Base-by-base conservation (phyloP, 2,888 invertebrate genomes). In the Vannuccia rotundouncinata region DNA sequence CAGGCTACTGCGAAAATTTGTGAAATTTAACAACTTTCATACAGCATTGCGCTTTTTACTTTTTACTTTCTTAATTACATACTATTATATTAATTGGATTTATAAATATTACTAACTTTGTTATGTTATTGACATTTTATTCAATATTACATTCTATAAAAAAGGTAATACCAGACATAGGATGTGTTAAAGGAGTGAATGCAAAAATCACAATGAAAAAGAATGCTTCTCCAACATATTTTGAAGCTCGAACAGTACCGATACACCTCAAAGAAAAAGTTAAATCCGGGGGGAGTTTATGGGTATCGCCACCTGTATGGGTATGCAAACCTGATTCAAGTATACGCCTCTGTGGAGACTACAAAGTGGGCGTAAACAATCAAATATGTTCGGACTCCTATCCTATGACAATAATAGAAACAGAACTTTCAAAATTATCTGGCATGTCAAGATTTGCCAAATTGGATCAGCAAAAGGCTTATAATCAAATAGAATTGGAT, bases 401-500 rank as follows among this genome's bases (percentile, higher is more conserved):
- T 30, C 77, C 60, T 17, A 27, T 77, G 30, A 29, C 77, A 0
- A 77, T 29, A 28, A 79, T 79, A 29, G 79, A 79, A 27, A 77
- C 76, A 79, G 77, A 60, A 77, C 60, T 79, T 79, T 29, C 78
- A 10, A 73, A 27, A 22, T 30, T 79, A 1, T 25, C 77, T 1
- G 79, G 79, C 1, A 79, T 79, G 79, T 74, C n/a, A 27, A 25
- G 25, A 27, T 79, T 79, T 79, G 79, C 79, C 5, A 79, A 79
- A 78, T 27, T 77, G 0, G 79, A 79, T 77, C 22, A 22, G 13
- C 5, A 60, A 79, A 78, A 77, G 1, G 79, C 79, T 27, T 79
- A 79, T 79, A 77, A 79, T 79, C 79, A 79, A 30, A 77, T 79
- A 17, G 79, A 79, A 22, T 73, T 77, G 25, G 79, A 79, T 22